Evolutionary conservation across 2,113 vertebrate species (phyloP).

Genomic region (Channa maculata): DNA sequence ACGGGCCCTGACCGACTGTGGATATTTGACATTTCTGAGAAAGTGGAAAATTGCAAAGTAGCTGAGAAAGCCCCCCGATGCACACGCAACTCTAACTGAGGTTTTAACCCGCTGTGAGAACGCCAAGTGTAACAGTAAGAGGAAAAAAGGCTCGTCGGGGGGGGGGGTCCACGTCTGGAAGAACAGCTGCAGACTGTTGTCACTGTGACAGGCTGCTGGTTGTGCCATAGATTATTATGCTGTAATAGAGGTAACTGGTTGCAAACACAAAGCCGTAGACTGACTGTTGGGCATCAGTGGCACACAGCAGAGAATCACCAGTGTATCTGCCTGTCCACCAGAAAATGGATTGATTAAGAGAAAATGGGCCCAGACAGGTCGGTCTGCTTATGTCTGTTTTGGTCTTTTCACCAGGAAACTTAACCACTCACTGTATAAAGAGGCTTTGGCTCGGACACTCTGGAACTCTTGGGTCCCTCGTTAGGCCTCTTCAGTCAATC

Average conservation of each 20-base stretch:
- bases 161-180: not conserved
- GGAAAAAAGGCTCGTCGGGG: not conserved
- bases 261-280: not conserved
- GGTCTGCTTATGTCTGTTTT: too few relatives aligned
- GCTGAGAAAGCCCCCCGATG: slow-evolving; percentile 23
- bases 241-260: not conserved
- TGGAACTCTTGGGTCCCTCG: too few relatives aligned
- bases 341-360: too few relatives aligned
- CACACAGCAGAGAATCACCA: too few relatives aligned
- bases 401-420: too few relatives aligned
- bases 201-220: not conserved
- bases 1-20: slow-evolving; percentile 45
- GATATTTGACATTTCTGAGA: slow-evolving; percentile 40
- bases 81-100: slow-evolving; percentile 43
- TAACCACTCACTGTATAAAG: too few relatives aligned
- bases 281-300: too few relatives aligned
- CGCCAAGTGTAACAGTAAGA: not conserved
- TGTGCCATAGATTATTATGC: not conserved
- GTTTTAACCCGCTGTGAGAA: slow-evolving; percentile 32
- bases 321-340: too few relatives aligned
- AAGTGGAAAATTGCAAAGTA: slow-evolving; percentile 68
- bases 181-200: not conserved
- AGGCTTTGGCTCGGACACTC: too few relatives aligned
- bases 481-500: too few relatives aligned
- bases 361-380: too few relatives aligned